phyloP scores from a whole-genome alignment of 35 echinoderm and acorn worm species.

The Ptychodera flava region DNA sequence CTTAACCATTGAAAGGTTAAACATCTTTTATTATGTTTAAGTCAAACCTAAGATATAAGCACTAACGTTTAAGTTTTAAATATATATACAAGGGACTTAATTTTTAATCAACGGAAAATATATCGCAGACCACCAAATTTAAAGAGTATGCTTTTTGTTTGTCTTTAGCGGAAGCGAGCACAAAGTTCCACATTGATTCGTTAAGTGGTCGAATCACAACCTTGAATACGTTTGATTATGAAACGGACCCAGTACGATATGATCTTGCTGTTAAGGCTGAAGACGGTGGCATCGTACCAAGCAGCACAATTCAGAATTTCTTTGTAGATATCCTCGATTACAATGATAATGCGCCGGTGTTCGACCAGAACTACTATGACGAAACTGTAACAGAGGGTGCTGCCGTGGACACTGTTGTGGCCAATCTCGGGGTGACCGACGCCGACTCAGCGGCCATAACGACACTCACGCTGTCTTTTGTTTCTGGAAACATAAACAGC shows the following conservation, averaged over 20 bases:
- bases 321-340: constrained; percentile 58
- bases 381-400: background rate
- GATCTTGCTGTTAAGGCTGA: constrained; percentile 76
- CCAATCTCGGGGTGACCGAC: background rate
- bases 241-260: constrained; percentile 37
- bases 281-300: constrained; percentile 66
- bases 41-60: no score
- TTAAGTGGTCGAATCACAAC: background rate
- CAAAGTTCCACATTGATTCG: background rate
- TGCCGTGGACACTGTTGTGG: background rate
- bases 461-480: background rate
- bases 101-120: no score
- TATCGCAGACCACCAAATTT: no score
- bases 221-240: constrained; percentile 72
- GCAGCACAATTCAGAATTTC: constrained; percentile 70
- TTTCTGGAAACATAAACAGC: background rate
- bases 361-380: constrained; percentile 2
- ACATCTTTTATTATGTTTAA: no score
- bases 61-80: no score
- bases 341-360: constrained; percentile 96
- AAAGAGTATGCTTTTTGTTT: no score
- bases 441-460: background rate
- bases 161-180: background rate
- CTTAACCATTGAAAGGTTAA: no score
- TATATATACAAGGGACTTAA: no score